These are phyloP conservation scores for Lasioglossum lativentre DNA, from an alignment of 2,888 invertebrate species.

Conservation along the genomic window DNA sequence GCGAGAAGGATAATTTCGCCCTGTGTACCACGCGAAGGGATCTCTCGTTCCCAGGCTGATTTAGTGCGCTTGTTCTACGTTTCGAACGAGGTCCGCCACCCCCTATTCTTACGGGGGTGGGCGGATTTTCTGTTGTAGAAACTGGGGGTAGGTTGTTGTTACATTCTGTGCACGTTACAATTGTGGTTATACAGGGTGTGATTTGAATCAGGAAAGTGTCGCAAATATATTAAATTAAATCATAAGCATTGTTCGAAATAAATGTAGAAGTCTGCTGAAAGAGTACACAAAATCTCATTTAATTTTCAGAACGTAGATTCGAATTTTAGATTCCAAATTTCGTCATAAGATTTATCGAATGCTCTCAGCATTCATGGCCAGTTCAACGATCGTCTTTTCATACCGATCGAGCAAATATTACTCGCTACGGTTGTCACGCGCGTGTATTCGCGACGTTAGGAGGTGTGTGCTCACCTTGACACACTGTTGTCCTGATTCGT, in stretches of 20 bases:
- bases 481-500: constrained; percentile 68
- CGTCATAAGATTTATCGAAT: background rate
- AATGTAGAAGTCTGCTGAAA: too few species aligned
- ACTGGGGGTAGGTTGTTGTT: background rate
- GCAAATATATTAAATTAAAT: too few species aligned
- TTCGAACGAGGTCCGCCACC: background rate
- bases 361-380: background rate
- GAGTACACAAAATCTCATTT: too few species aligned
- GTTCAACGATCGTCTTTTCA: constrained; percentile 29
- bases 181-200: background rate
- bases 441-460: constrained; percentile 18
- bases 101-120: background rate
- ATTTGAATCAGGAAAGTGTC: background rate
- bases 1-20: constrained; percentile 42
- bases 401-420: constrained; percentile 57
- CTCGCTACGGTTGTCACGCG: constrained; percentile 31
- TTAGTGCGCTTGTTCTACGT: background rate
- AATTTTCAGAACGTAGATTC: background rate
- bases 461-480: constrained; percentile 66
- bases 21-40: constrained; percentile 18
- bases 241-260: too few species aligned
- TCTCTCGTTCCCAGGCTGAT: constrained; percentile 23
- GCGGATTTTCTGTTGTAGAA: background rate
- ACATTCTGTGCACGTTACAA: background rate
- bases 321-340: background rate